Evolutionary conservation across 2,113 vertebrate species (phyloP), one percentile per base, ranked within the genome.

Genomic region (Tricholaema leucomelas): DNA sequence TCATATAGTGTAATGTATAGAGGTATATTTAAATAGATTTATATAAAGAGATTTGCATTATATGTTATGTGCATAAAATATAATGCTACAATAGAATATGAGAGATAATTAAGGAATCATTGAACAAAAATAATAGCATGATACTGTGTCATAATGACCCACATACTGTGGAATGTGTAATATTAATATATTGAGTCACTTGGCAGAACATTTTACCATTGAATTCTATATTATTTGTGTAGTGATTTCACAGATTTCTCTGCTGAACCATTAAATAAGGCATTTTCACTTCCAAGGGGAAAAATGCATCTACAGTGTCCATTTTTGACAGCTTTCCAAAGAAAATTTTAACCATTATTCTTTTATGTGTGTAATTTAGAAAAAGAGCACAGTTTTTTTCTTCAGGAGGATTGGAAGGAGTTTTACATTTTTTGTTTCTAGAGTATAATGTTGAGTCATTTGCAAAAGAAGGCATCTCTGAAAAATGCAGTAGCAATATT

Each of bases 211-310:
- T 15, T 80, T 77, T 85, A 24, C 71, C 38, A 44, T 89, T 27
- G n/a, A 40, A 74, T 72, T 80, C 71, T 69, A 0, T 61, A 54
- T 56, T 66, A 80, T 89, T 92, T 94, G 33, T 76, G 7, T 33
- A 77, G 50, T 55, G 36, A 81, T 88, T 92, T 94, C 66, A 81
- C 50, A 71, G 63, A 73, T 81, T n/a, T 84, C 59, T 93, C 74
- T 93, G 38, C 88, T 96, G 85, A 91, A 40, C 71, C 35, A 61
- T 95, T 95, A 76, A 93, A 93, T 81, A 87, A 90, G 72, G 25
- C 91, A 84, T 85, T 91, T 73, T 67, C 83, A 59, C 90, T 97
- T 96, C 67, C 61, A 93, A 71, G 24, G 10, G 54, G 9, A 52
- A 88, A 96, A 94, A 82, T 79, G 2, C 61, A 66, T 58, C 61